phyloP scores from a whole-genome alignment of 2,113 vertebrate genomes.

The Laterallus jamaicensis region DNA sequence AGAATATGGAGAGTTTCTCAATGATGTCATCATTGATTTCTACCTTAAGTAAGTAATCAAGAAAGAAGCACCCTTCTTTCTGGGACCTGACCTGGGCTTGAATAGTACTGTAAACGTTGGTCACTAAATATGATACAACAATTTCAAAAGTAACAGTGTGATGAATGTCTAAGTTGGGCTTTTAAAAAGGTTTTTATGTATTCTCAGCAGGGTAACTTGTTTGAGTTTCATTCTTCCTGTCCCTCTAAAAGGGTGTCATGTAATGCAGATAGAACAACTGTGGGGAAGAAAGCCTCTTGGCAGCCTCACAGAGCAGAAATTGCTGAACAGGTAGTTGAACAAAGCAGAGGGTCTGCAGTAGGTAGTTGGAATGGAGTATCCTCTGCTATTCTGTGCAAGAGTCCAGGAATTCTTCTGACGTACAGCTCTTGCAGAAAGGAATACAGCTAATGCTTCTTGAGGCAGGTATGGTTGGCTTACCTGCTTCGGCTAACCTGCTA shows the following conservation, averaged over 20 bases:
- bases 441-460: not conserved
- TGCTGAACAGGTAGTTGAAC: not conserved
- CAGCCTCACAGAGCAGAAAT: not conserved
- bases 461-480: not conserved
- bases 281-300: not conserved
- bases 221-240: not conserved
- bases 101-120: not conserved
- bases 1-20: constrained; percentile 94
- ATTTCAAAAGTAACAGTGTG: not conserved
- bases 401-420: not conserved
- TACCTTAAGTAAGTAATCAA: constrained; percentile 90
- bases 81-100: not conserved
- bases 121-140: not conserved
- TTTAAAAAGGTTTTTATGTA: not conserved
- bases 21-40: constrained; percentile 99
- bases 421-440: not conserved
- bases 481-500: not conserved
- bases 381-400: not conserved
- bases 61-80: not conserved
- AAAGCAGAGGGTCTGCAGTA: not conserved
- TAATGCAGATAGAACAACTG: not conserved
- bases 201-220: not conserved
- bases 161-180: not conserved
- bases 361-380: not conserved
- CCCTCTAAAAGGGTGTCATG: not conserved